Evolutionary conservation across 2,113 vertebrate species (phyloP).

Genomic region (Xyrauchen texanus): DNA sequence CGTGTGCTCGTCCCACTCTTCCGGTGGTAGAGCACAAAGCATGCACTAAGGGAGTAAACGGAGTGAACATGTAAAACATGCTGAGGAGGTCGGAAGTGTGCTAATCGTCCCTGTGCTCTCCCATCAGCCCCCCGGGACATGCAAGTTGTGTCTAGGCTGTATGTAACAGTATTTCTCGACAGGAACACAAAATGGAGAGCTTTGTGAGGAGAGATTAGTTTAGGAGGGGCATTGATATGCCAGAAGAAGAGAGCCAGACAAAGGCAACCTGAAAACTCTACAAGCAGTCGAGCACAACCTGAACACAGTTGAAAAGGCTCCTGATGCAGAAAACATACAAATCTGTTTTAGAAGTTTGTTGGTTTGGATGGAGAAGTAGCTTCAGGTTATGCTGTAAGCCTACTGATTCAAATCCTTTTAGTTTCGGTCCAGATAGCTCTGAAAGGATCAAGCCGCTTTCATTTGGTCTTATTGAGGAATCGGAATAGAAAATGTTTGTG

Average conservation of each 20-base stretch:
- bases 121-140: constrained; percentile 50
- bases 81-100: constrained; percentile 58
- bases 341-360: not conserved
- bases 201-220: constrained; percentile 73
- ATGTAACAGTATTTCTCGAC: constrained; percentile 75
- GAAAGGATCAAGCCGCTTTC: too few species aligned
- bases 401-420: not conserved
- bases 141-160: constrained; percentile 64
- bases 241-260: constrained; percentile 65
- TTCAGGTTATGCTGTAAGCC: not conserved
- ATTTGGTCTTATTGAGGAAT: too few species aligned
- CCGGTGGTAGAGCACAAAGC: constrained; percentile 52
- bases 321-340: constrained; percentile 20
- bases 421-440: too few species aligned
- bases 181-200: constrained; percentile 72
- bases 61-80: constrained; percentile 63
- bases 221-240: constrained; percentile 69
- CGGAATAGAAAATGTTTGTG: too few species aligned
- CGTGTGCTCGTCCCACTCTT: not conserved
- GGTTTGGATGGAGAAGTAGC: not conserved
- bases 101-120: constrained; percentile 55
- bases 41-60: constrained; percentile 46
- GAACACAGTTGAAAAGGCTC: not conserved
- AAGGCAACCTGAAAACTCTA: constrained; percentile 60
- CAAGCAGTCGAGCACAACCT: constrained; percentile 41